Base-by-base conservation (phyloP, 2,888 invertebrate species). In the Drosophila diplacantha region DNA sequence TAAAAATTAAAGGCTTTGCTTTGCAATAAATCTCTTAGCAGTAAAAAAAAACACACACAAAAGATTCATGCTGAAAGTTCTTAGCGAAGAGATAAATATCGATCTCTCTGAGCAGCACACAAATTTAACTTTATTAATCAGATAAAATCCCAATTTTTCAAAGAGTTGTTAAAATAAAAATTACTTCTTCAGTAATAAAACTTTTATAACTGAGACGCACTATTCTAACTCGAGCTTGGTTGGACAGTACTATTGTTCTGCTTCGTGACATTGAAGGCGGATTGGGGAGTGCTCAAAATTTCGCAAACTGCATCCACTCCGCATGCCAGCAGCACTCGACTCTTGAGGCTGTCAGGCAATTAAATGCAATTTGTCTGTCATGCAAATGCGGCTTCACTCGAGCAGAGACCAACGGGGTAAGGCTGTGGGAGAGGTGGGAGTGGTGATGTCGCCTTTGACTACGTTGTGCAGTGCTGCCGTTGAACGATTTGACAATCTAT, bases 281-380 rank as follows among this genome's bases (percentile, higher is more conserved):
- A 37, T 20, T 59, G 49, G 54, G 53, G 47, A 61, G 62, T 61
- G 62, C 62, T 53, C 35, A 24, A 31, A 39, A 32, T 46, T 38
- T 46, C n/a, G 32, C 31, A 38, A 41, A 12, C 51, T 22, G 26
- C 34, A 31, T 38, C 38, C 34, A 46, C 20, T 37, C 32, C 20
- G 20, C 39, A 11, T 38, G 46, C 62, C 62, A 47, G 20, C 31
- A 38, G 34, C 50, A 31, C 44, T 57, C 34, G 65, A 35, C 51
- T 52, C 51, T 41, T 46, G 31, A 41, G 68, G 58, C 72, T 73
- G 68, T 74, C 68, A 53, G 61, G 81, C 74, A 79, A 81, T 78
- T 81, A 75, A 78, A 56, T 71, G 76, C 72, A 78, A 74, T 72
- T 78, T 72, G 73, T 63, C 52, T 54, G 57, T 50, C 57, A 64